These are phyloP conservation scores for Strigamia maritima DNA, from an alignment of 2,888 invertebrate genomes.

Conservation along the genomic window DNA sequence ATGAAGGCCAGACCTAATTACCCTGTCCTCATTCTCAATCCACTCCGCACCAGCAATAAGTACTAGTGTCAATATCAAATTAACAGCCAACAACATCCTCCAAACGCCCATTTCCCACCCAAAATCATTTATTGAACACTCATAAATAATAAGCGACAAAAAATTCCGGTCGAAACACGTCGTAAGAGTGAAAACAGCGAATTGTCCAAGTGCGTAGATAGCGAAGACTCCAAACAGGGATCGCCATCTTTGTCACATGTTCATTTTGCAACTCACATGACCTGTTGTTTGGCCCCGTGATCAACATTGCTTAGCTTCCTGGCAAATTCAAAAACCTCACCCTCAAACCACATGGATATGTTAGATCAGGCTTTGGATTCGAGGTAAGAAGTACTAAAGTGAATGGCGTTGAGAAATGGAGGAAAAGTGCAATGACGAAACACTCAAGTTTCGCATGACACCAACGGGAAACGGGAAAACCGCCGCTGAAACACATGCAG, in stretches of 20 bases:
- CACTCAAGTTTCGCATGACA: not conserved
- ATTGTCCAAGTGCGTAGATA: not conserved
- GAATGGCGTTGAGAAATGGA: not conserved
- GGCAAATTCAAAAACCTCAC: constrained; percentile 52
- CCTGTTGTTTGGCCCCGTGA: constrained; percentile 56
- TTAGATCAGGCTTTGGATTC: constrained; percentile 52
- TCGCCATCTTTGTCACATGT: constrained; percentile 52
- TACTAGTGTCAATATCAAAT: too few species aligned
- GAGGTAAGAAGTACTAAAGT: constrained; percentile 47
- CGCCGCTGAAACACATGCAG: not conserved
- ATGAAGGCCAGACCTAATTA: too few species aligned
- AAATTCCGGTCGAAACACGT: too few species aligned
- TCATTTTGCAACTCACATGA: constrained; percentile 54
- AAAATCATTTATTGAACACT: too few species aligned
- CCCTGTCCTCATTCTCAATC: too few species aligned
- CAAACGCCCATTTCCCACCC: too few species aligned
- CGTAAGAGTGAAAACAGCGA: not conserved
- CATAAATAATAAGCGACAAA: too few species aligned
- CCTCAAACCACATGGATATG: constrained; percentile 52
- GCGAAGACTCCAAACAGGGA: not conserved
- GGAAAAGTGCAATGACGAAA: not conserved
- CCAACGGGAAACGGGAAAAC: not conserved
- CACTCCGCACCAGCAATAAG: too few species aligned
- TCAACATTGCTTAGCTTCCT: constrained; percentile 52
- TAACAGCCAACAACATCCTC: too few species aligned